Base-by-base conservation (phyloP, 1,140 invertebrate species). In the Goniozus legneri region DNA sequence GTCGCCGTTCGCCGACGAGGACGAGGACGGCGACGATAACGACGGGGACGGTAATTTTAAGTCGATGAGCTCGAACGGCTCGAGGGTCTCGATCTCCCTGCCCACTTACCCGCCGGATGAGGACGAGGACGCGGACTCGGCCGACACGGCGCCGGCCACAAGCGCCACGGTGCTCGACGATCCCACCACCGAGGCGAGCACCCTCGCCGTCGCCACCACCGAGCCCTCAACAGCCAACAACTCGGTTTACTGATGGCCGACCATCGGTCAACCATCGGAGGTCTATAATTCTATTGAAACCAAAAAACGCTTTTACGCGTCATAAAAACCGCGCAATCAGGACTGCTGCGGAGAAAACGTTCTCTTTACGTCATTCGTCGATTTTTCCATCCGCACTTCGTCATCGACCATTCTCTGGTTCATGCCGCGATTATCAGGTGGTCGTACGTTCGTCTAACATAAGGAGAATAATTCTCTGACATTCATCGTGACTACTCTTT, bases 21-120 rank as follows among this genome's bases (percentile, higher is more conserved):
- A 68, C 7, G 64, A 67, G 2, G 58, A 64, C 24, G 55, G 54
- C 4, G 55, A 40, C 1, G 40, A 40, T 8, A 34, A 43, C 12
- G 44, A 45, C 27, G 40, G 53, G 12, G 31, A 53, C 12, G 50
- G 59, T 42, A 44, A 46, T 49, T 50, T 50, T n/a, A 24, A 35
- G 0, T 42, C 43, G 34, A 44, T 44, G 16, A 21, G n/a, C 30
- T 12, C 10, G 3, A 47, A 44, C 32, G 55, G 50, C 8, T 36
- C 63, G 0, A 62, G 57, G 7, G 65, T 80, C 2, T 66, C 72
- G 36, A 67, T 80, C 36, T 69, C 73, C 8, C 52, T 80, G 44
- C 77, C 78, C 32, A 79, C 77, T n/a, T 80, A 72, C 52, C 78
- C 81, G 50, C 57, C 65, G 0, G 66, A 82, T 55, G 76, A 80